phyloP scores from a whole-genome alignment of 2,797 vertebrate genomes.

The Miichthys miiuy region DNA sequence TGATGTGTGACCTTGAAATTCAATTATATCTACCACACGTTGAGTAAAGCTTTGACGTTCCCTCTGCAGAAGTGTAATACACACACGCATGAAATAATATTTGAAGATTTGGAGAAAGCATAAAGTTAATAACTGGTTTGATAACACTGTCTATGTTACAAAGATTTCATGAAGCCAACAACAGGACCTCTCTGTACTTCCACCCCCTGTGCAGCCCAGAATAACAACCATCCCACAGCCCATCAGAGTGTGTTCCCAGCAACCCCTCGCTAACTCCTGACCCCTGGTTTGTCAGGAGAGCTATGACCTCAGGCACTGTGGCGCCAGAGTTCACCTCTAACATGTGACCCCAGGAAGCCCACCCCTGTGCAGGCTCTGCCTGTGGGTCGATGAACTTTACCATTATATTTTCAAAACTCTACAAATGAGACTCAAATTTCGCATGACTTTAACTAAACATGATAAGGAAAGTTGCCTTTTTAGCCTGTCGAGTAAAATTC shows the following conservation, averaged over 20 bases:
- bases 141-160: background rate
- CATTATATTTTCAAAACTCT: background rate
- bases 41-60: background rate
- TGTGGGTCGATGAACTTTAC: conserved; percentile 3
- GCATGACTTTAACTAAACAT: background rate
- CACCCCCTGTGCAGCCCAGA: conserved; percentile 21
- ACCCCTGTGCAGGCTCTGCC: conserved; percentile 34
- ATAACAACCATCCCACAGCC: conserved; percentile 49
- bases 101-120: background rate
- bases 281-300: conserved; percentile 59
- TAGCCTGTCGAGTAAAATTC: no score
- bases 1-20: background rate
- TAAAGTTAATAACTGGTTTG: background rate
- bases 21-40: background rate
- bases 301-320: conserved; percentile 66
- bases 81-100: background rate
- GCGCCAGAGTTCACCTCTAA: conserved; percentile 71
- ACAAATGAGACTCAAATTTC: background rate
- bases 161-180: background rate
- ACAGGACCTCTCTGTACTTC: conserved; percentile 7
- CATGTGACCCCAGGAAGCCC: conserved; percentile 67
- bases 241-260: conserved; percentile 45
- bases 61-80: background rate
- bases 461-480: background rate
- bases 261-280: conserved; percentile 68